phyloP scores from a whole-genome alignment of 2,888 invertebrate genomes.

The Laothoe populi region DNA sequence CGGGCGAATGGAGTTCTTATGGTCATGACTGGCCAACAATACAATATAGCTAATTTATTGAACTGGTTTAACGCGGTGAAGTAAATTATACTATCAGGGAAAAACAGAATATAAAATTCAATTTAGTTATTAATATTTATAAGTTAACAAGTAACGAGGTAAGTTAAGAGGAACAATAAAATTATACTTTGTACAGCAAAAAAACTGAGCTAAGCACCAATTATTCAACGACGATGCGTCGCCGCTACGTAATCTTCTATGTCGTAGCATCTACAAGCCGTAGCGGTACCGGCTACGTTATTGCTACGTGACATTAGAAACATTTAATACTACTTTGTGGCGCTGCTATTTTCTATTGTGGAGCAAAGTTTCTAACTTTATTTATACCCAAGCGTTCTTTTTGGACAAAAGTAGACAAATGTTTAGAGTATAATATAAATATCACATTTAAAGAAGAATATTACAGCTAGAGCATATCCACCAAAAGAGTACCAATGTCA shows the following conservation, averaged over 20 bases:
- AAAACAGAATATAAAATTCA: too few relatives aligned
- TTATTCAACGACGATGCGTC: not conserved
- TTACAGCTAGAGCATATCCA: too few relatives aligned
- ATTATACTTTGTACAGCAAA: not conserved
- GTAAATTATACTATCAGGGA: too few relatives aligned
- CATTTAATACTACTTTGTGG: constrained; percentile 18
- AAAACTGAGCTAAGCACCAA: not conserved
- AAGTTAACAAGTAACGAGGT: too few relatives aligned
- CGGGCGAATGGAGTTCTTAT: too few relatives aligned
- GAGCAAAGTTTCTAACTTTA: not conserved
- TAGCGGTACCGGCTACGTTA: constrained; percentile 4
- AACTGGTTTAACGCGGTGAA: too few relatives aligned
- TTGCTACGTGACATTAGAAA: constrained; percentile 23
- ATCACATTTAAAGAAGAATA: not conserved
- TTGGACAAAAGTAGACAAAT: not conserved
- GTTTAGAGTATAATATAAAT: not conserved
- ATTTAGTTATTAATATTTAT: too few relatives aligned
- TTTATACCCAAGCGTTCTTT: not conserved
- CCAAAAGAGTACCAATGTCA: too few relatives aligned
- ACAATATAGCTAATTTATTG: too few relatives aligned
- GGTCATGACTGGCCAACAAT: too few relatives aligned
- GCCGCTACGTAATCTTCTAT: constrained; percentile 12
- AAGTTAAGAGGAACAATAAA: not conserved
- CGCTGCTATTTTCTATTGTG: constrained; percentile 19
- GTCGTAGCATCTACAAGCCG: constrained; percentile 8